Percentiles rank a stretch among this genome's conserved stretches.
phyloP scores from a whole-genome alignment of 2,797 vertebrate genomes.

The Heterohyrax brucei region DNA sequence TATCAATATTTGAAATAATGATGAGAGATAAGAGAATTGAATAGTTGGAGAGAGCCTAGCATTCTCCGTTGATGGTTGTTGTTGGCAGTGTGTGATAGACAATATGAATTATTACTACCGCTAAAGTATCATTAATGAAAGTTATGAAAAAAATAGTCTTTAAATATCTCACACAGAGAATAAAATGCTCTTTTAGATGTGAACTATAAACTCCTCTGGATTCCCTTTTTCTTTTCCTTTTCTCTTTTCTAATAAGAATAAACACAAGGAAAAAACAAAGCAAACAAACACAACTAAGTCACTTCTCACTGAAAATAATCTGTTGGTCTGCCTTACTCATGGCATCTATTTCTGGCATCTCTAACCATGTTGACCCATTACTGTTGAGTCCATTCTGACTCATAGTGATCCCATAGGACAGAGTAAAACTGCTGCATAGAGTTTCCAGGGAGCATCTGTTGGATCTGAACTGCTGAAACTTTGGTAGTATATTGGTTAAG shows the following conservation, averaged over 20 bases:
- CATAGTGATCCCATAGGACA: too few relatives aligned
- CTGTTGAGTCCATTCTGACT: too few relatives aligned
- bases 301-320: background rate
- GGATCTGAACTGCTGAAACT: too few relatives aligned
- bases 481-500: too few relatives aligned
- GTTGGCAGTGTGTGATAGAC: background rate
- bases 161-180: conserved; percentile 10
- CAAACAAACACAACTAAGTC: background rate
- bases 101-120: background rate
- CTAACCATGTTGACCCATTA: background rate
- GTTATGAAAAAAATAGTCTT: background rate
- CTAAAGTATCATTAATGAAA: background rate
- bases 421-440: too few relatives aligned
- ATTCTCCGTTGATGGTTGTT: background rate
- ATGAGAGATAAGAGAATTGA: background rate
- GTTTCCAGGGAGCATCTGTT: too few relatives aligned
- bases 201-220: background rate
- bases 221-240: background rate
- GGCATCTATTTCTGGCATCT: background rate
- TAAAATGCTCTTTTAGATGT: background rate
- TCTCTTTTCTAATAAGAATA: background rate
- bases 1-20: conserved; percentile 56
- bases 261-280: background rate
- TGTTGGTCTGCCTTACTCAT: background rate
- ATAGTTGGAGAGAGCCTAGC: background rate